Percentiles rank a stretch among this genome's conserved stretches.
Evolutionary conservation across 2,888 invertebrate species (phyloP).

Genomic region (Ophonus ardosiacus): DNA sequence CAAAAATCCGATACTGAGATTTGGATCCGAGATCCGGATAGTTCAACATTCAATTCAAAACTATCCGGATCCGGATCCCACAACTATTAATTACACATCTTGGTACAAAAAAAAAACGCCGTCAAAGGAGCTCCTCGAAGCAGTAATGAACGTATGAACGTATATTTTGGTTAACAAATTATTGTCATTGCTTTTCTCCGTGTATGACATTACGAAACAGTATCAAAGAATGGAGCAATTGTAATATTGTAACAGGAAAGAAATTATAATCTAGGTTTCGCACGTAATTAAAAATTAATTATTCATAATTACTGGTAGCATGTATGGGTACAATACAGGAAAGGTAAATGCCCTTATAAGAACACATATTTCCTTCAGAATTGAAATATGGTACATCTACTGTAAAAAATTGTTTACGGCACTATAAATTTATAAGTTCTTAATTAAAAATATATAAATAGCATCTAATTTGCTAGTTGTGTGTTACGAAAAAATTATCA

Average conservation of each 20-base stretch:
- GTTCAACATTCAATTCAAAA: too few relatives aligned
- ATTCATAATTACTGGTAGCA: neutral
- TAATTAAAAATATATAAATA: slow-evolving; percentile 13
- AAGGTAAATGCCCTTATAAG: neutral
- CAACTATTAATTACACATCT: too few relatives aligned
- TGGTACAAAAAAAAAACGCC: too few relatives aligned
- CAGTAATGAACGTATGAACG: too few relatives aligned
- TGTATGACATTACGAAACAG: neutral
- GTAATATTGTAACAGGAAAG: neutral
- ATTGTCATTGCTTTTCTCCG: too few relatives aligned
- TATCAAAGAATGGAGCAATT: neutral
- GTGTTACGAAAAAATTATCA: neutral
- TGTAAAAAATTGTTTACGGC: neutral
- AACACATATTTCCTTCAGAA: neutral
- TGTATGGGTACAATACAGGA: neutral
- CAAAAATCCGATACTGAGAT: too few relatives aligned
- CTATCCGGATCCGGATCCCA: too few relatives aligned
- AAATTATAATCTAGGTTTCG: neutral
- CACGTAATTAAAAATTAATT: neutral
- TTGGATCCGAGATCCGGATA: too few relatives aligned
- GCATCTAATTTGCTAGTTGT: slow-evolving; percentile 22
- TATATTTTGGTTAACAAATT: too few relatives aligned
- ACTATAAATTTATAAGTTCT: neutral
- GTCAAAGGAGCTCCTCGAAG: too few relatives aligned
- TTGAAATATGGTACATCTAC: neutral